Evolutionary conservation across 2,888 invertebrate species (phyloP).

Genomic region (Paralinhomoeus sp.): DNA sequence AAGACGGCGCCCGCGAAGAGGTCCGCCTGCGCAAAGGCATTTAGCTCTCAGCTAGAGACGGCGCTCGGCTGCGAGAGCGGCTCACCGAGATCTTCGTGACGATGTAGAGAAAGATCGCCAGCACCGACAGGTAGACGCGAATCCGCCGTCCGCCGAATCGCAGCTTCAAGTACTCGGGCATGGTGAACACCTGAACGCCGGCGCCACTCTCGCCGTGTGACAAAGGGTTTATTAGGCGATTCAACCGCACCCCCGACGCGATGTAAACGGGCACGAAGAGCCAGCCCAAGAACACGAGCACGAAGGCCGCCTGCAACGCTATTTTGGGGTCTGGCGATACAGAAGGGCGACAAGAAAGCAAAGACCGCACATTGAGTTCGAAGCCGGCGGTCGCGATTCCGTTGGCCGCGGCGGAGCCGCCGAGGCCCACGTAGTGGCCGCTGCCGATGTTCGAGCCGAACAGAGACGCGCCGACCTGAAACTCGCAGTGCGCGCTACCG

Average conservation of each 20-base stretch:
- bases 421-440: slow-evolving; percentile 20
- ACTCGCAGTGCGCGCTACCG: too few species aligned
- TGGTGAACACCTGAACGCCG: slow-evolving; percentile 31
- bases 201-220: neutral
- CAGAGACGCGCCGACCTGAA: slow-evolving; percentile 5
- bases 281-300: slow-evolving; percentile 7
- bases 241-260: slow-evolving; percentile 25
- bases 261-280: slow-evolving; percentile 27
- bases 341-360: slow-evolving; percentile 26
- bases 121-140: slow-evolving; percentile 33
- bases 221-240: neutral
- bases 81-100: slow-evolving; percentile 36
- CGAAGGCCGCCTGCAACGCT: slow-evolving; percentile 7
- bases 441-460: slow-evolving; percentile 22
- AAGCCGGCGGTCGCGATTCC: slow-evolving; percentile 26
- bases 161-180: too few species aligned
- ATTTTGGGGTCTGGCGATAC: too few species aligned
- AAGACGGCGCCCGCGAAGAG: neutral
- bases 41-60: too few species aligned
- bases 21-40: too few species aligned
- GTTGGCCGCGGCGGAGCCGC: slow-evolving; percentile 18
- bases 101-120: slow-evolving; percentile 33
- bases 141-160: too few species aligned
- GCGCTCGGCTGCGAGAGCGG: too few species aligned
- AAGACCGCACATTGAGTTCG: slow-evolving; percentile 29